These are phyloP conservation scores for Speoplatyrhinus poulsoni DNA, from an alignment of 2,113 vertebrate genomes.

Conservation along the genomic window DNA sequence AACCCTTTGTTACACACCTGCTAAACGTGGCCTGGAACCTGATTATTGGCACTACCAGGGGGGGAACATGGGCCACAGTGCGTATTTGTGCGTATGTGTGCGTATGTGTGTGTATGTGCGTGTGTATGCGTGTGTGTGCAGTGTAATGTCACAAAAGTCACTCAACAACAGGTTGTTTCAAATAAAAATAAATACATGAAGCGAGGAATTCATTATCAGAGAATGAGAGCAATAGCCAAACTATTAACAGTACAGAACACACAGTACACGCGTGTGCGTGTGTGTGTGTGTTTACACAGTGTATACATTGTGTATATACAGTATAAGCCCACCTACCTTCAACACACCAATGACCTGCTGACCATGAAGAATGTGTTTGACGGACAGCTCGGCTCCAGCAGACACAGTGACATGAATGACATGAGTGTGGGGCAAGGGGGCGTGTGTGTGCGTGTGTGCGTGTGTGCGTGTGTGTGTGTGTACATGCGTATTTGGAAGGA, in stretches of 20 bases:
- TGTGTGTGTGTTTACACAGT: too few species aligned
- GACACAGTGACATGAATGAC: conserved; percentile 43
- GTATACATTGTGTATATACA: too few species aligned
- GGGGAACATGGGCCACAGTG: too few species aligned
- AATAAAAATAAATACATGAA: conserved; percentile 24
- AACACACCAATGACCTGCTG: conserved; percentile 29
- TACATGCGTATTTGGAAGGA: conserved; percentile 78
- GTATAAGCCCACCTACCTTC: conserved; percentile 19
- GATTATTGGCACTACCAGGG: too few species aligned
- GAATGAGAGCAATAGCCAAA: not conserved
- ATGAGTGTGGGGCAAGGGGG: not conserved
- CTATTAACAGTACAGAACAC: too few species aligned
- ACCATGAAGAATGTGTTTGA: conserved; percentile 36
- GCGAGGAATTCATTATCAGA: conserved; percentile 1
- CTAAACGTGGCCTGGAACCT: too few species aligned
- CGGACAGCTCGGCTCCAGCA: conserved; percentile 37
- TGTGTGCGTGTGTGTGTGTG: not conserved
- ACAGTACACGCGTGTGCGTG: too few species aligned
- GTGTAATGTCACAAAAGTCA: conserved; percentile 52
- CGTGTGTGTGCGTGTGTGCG: not conserved
- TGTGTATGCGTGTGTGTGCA: conserved; percentile 6
- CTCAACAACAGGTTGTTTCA: conserved; percentile 43
- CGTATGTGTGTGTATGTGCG: not conserved
- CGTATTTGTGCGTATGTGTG: conserved; percentile 1
- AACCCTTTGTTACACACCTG: too few species aligned